Evolutionary conservation across 2,113 vertebrate genomes (phyloP).

Genomic region (Acrocephalus arundinaceus): DNA sequence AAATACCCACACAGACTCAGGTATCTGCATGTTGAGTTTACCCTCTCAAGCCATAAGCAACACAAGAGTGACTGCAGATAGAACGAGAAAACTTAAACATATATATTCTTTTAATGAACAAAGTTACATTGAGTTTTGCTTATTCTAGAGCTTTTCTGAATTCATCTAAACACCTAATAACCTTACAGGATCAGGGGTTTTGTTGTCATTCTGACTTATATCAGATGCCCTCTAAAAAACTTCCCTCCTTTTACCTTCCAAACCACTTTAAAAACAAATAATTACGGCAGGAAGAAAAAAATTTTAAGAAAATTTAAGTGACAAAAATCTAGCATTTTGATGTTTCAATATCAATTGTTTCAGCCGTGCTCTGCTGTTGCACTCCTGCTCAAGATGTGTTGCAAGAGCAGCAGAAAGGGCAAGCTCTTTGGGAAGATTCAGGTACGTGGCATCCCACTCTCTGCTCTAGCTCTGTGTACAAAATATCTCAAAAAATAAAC

Average conservation of each 20-base stretch:
- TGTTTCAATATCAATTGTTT: background rate
- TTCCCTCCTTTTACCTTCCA: background rate
- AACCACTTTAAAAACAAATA: background rate
- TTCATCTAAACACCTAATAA: background rate
- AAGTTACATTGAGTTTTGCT: background rate
- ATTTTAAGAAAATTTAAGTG: background rate
- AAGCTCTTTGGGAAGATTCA: background rate
- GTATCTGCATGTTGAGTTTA: background rate
- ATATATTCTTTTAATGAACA: background rate
- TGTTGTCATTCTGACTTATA: background rate
- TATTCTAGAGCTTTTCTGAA: background rate
- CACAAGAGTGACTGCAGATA: background rate
- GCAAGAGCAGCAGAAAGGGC: accelerated
- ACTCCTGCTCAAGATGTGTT: background rate
- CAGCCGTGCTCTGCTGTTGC: accelerated
- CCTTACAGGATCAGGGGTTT: accelerated
- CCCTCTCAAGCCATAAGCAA: background rate
- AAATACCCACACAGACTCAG: background rate
- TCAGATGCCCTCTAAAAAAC: background rate
- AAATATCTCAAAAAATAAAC: background rate
- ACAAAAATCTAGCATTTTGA: background rate
- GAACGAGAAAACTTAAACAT: background rate
- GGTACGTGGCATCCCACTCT: background rate
- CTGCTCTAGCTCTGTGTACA: background rate
- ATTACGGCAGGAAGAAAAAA: background rate